phyloP scores from a whole-genome alignment of 2,888 invertebrate species.

The Erpobdella octoculata region DNA sequence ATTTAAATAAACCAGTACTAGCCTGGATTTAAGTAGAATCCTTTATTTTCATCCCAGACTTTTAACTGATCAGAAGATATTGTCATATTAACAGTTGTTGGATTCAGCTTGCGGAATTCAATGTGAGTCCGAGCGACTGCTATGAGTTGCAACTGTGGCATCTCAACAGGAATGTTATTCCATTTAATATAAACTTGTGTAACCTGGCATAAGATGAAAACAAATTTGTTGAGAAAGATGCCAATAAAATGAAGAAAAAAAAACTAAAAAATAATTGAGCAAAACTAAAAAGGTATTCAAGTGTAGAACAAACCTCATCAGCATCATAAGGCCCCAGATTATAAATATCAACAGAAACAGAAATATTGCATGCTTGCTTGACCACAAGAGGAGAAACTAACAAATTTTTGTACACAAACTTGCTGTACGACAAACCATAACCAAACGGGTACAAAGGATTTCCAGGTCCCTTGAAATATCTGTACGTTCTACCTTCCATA shows the following conservation, averaged over 20 bases:
- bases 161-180: conserved; percentile 38
- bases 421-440: conserved; percentile 37
- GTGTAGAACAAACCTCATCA: conserved; percentile 44
- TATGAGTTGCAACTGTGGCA: conserved; percentile 42
- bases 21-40: conserved; percentile 18
- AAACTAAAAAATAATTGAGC: conserved; percentile 27
- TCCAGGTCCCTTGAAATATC: conserved; percentile 42
- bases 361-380: conserved; percentile 6
- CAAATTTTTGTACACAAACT: conserved; percentile 33
- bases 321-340: conserved; percentile 42
- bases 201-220: conserved; percentile 38
- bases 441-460: conserved; percentile 42
- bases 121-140: conserved; percentile 38
- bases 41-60: conserved; percentile 38
- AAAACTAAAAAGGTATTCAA: background rate
- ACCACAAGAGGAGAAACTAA: conserved; percentile 19
- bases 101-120: too few species aligned
- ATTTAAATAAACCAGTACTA: too few species aligned
- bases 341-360: conserved; percentile 36
- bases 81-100: conserved; percentile 34
- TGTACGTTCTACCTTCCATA: conserved; percentile 47
- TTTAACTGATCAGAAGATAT: conserved; percentile 39
- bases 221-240: background rate
- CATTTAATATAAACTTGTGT: conserved; percentile 44
- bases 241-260: conserved; percentile 28